phyloP scores from a whole-genome alignment of 2,888 invertebrate genomes.

The Temnothorax rugatulus region DNA sequence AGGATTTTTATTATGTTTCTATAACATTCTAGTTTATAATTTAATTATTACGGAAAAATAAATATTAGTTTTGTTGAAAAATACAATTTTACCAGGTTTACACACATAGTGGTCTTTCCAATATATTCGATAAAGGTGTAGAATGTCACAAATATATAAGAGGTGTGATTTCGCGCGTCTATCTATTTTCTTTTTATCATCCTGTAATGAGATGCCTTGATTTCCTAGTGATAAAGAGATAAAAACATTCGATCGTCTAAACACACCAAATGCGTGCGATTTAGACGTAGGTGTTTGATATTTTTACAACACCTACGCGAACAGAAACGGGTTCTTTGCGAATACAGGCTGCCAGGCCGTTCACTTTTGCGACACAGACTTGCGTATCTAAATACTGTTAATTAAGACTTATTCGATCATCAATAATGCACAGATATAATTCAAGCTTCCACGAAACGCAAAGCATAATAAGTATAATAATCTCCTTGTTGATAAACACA shows the following conservation, averaged over 20 bases:
- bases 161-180: not conserved
- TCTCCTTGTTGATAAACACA: slow-evolving; percentile 1
- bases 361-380: slow-evolving; percentile 69
- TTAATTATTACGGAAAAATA: no score
- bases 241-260: slow-evolving; percentile 59
- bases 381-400: slow-evolving; percentile 52
- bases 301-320: slow-evolving; percentile 78
- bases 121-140: not conserved
- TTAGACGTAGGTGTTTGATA: slow-evolving; percentile 78
- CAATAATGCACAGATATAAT: not conserved
- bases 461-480: not conserved
- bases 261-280: slow-evolving; percentile 78
- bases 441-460: not conserved
- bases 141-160: not conserved
- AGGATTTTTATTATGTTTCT: not conserved
- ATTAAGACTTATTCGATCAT: slow-evolving; percentile 16
- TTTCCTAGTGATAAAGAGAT: slow-evolving; percentile 33
- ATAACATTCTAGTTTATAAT: not conserved
- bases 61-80: no score
- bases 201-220: slow-evolving; percentile 29
- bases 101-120: not conserved
- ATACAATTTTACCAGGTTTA: not conserved
- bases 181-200: slow-evolving; percentile 3
- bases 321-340: slow-evolving; percentile 64
- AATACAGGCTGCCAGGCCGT: slow-evolving; percentile 64